Percentiles rank a stretch among this genome's conserved stretches.
phyloP scores from a whole-genome alignment of 2,113 vertebrate genomes.

The Bufo bufo region DNA sequence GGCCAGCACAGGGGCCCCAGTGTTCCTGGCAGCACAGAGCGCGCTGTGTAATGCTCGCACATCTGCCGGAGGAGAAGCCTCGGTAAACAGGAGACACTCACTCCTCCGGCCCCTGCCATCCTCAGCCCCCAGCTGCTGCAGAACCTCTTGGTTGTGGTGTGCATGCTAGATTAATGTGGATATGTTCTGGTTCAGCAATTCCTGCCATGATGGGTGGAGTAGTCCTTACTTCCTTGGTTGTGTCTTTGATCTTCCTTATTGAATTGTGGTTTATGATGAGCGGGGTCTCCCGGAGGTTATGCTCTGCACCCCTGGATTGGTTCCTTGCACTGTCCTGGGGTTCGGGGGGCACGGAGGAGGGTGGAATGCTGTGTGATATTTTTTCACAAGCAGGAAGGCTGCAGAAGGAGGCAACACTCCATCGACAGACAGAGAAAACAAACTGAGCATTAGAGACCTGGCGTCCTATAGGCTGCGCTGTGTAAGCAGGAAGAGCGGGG shows the following conservation, averaged over 20 bases:
- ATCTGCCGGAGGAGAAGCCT: slow-evolving; percentile 1
- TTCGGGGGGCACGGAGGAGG: background rate
- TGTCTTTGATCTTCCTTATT: background rate
- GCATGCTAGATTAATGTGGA: background rate
- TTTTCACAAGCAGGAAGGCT: background rate
- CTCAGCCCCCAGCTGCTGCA: background rate
- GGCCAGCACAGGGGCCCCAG: slow-evolving; percentile 20
- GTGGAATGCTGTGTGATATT: background rate
- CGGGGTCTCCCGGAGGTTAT: background rate
- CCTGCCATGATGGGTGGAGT: background rate
- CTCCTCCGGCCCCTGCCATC: background rate
- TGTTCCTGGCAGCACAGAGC: slow-evolving; percentile 30
- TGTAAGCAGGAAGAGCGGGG: slow-evolving; percentile 58
- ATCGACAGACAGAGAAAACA: slow-evolving; percentile 54
- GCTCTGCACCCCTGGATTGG: background rate
- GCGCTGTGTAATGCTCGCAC: slow-evolving; percentile 16
- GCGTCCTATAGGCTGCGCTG: slow-evolving; percentile 46
- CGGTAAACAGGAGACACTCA: slow-evolving; percentile 31
- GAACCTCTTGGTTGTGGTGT: background rate
- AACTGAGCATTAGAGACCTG: slow-evolving; percentile 36
- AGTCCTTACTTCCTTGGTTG: background rate
- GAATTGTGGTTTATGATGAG: slow-evolving; percentile 9
- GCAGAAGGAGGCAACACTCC: slow-evolving; percentile 36
- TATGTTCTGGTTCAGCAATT: background rate
- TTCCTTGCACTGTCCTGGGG: background rate